These are phyloP conservation scores for Clepsis dumicolana DNA, from an alignment of 2,888 invertebrate genomes.

Conservation along the genomic window DNA sequence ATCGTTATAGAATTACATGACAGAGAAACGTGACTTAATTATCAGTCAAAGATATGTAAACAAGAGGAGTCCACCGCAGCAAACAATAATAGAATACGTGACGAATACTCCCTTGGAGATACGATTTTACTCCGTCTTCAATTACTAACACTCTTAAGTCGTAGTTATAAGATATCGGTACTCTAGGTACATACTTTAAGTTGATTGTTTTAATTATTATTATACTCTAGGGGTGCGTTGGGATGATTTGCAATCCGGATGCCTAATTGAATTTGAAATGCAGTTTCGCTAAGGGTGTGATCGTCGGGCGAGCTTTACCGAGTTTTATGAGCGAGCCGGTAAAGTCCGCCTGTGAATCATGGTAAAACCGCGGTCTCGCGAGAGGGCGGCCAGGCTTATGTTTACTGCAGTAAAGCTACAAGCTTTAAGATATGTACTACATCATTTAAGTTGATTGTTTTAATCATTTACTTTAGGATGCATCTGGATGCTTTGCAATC, in stretches of 20 bases:
- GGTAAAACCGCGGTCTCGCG: too few relatives aligned
- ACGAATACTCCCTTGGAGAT: slow-evolving; percentile 11
- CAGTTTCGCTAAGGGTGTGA: too few relatives aligned
- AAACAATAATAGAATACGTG: slow-evolving; percentile 31
- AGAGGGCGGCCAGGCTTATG: too few relatives aligned
- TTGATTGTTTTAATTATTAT: slow-evolving; percentile 8
- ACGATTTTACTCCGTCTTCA: slow-evolving; percentile 19
- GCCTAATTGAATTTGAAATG: neutral
- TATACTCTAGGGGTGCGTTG: neutral
- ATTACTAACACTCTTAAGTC: slow-evolving; percentile 3
- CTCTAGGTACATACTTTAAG: neutral
- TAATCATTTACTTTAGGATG: neutral
- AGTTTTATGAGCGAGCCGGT: too few relatives aligned
- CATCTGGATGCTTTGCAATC: neutral
- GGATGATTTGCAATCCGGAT: neutral
- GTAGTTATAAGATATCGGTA: neutral
- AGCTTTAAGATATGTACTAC: neutral
- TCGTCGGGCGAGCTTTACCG: too few relatives aligned
- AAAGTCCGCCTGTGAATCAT: too few relatives aligned
- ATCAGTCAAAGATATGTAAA: slow-evolving; percentile 33
- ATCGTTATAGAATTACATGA: slow-evolving; percentile 16
- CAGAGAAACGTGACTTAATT: slow-evolving; percentile 34
- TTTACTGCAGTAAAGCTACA: too few relatives aligned
- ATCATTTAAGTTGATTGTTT: neutral
- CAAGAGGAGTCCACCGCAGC: slow-evolving; percentile 9